phyloP scores from a whole-genome alignment of 2,888 invertebrate species.

The Drosophila parthenogenetica region DNA sequence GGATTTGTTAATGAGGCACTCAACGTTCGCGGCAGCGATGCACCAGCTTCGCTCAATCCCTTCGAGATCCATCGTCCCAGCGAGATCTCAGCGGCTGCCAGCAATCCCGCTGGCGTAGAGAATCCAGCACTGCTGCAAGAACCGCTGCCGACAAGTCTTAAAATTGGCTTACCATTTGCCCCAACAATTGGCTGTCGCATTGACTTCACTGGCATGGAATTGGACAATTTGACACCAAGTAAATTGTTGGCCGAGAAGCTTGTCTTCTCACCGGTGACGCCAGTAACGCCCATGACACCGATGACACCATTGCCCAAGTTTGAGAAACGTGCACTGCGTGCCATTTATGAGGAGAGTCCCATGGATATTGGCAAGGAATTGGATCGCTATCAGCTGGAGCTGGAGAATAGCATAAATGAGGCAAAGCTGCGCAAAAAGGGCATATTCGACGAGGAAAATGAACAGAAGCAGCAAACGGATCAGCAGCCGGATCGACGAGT shows the following conservation, averaged over 20 bases:
- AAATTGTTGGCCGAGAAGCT: constrained; percentile 83
- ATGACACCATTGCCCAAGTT: constrained; percentile 38
- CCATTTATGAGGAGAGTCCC: constrained; percentile 82
- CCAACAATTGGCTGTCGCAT: constrained; percentile 84
- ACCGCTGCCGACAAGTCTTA: constrained; percentile 66
- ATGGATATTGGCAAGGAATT: constrained; percentile 84
- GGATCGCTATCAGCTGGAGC: constrained; percentile 84
- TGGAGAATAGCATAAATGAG: constrained; percentile 85
- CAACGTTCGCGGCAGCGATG: constrained; percentile 81
- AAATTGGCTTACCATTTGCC: constrained; percentile 83
- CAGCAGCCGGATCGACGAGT: constrained; percentile 53
- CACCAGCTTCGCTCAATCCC: constrained; percentile 80
- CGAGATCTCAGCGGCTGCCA: constrained; percentile 41
- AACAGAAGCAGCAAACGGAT: constrained; percentile 14
- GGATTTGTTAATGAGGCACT: constrained; percentile 83
- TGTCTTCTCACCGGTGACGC: constrained; percentile 80
- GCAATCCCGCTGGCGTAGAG: constrained; percentile 56
- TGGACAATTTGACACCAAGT: constrained; percentile 76
- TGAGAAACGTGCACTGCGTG: constrained; percentile 67
- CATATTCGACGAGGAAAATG: constrained; percentile 23
- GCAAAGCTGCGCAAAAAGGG: constrained; percentile 81
- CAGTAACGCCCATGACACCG: constrained; percentile 59
- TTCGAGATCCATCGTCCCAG: constrained; percentile 82
- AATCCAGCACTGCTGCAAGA: constrained; percentile 64
- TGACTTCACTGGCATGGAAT: constrained; percentile 81